Conservation (phyloP, 2,888 invertebrate genomes). For the Drosophila neutralis region DNA sequence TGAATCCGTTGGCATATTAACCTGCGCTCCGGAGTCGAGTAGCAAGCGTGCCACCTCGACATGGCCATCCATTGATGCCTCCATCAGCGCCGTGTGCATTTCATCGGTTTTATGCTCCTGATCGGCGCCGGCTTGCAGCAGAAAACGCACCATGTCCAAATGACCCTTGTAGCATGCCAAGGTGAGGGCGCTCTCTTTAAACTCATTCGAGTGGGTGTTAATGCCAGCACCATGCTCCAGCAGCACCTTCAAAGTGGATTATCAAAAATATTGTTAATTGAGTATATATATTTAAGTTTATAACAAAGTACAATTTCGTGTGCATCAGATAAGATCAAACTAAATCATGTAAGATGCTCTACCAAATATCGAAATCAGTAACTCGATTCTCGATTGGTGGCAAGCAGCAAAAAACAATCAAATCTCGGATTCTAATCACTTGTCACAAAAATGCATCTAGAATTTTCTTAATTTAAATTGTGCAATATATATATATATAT, state of each 20-base stretch:
- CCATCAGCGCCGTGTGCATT: slow-evolving; percentile 99
- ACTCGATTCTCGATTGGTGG: slow-evolving; percentile 70
- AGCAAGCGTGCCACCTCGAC: slow-evolving; percentile 98
- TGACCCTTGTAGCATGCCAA: slow-evolving; percentile 98
- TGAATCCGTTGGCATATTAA: slow-evolving; percentile 99
- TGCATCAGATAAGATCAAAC: slow-evolving; percentile 85
- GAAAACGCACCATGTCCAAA: slow-evolving; percentile 97
- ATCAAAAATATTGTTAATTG: neutral
- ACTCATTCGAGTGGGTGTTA: slow-evolving; percentile 99
- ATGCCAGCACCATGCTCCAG: slow-evolving; percentile 98
- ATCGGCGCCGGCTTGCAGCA: slow-evolving; percentile 97
- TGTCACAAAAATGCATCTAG: slow-evolving; percentile 35
- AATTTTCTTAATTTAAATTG: neutral
- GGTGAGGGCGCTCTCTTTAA: slow-evolving; percentile 98
- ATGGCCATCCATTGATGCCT: slow-evolving; percentile 99
- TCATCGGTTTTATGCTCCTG: slow-evolving; percentile 99
- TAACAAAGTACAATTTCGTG: neutral
- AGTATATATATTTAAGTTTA: neutral
- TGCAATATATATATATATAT: neutral
- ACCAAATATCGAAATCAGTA: slow-evolving; percentile 71
- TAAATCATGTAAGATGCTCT: slow-evolving; percentile 73
- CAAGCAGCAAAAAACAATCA: slow-evolving; percentile 82
- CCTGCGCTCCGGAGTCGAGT: slow-evolving; percentile 98
- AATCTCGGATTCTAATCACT: slow-evolving; percentile 88
- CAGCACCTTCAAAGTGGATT: slow-evolving; percentile 87